Evolutionary conservation across 2,888 invertebrate genomes (phyloP).

Genomic region (Rambutsinella grinnellia): DNA sequence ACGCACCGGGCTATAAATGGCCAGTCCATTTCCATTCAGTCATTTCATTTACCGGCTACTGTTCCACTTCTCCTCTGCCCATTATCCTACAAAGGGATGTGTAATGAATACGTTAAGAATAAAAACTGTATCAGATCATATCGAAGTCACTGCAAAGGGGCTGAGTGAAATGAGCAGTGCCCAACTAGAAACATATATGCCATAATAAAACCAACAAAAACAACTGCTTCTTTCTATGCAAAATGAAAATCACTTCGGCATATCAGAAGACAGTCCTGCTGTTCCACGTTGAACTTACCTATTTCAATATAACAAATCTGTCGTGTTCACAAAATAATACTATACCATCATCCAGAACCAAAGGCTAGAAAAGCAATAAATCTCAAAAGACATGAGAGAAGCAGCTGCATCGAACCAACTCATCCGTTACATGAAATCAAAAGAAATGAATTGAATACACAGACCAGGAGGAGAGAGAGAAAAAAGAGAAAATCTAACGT

Average conservation of each 20-base stretch:
- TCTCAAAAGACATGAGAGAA: slow-evolving; percentile 54
- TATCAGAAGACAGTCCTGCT: slow-evolving; percentile 8
- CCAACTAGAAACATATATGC: no score
- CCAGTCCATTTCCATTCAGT: slow-evolving; percentile 1
- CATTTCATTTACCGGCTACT: not conserved
- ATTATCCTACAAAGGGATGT: no score
- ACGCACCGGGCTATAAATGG: not conserved
- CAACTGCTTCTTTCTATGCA: slow-evolving; percentile 28
- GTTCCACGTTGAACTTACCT: slow-evolving; percentile 10
- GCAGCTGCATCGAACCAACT: slow-evolving; percentile 52
- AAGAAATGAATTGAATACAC: slow-evolving; percentile 51
- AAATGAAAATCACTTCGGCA: no score
- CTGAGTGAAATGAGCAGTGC: no score
- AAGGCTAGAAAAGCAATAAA: slow-evolving; percentile 56
- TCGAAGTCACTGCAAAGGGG: no score
- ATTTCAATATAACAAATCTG: slow-evolving; percentile 9
- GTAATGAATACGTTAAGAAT: no score
- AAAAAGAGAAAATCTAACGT: slow-evolving; percentile 35
- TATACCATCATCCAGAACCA: slow-evolving; percentile 34
- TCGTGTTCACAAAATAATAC: no score
- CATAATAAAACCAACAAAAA: no score
- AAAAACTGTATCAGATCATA: no score
- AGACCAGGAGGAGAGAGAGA: slow-evolving; percentile 28
- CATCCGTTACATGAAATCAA: slow-evolving; percentile 56
- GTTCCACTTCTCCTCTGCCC: not conserved